Evolutionary conservation across 2,113 vertebrate genomes (phyloP), one percentile per base, ranked within the genome.

Genomic region (Mormyrus lacerda): DNA sequence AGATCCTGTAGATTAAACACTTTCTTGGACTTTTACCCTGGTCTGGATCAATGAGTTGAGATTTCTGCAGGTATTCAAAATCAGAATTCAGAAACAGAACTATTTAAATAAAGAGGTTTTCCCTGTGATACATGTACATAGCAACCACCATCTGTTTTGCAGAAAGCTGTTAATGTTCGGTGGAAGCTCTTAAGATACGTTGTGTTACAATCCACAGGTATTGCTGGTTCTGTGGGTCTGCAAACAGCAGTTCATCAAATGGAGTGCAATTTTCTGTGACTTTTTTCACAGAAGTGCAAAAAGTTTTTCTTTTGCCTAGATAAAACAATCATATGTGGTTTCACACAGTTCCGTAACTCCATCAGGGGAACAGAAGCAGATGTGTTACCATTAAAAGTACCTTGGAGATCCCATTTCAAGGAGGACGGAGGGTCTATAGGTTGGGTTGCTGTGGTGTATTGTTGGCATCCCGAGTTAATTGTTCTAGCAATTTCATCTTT

Each of bases 381-480:
- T 47, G 79, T 82, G 31, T 21, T 19, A 39, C 24, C 44, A 21
- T 55, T 8, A 58, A 27, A 31, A 51, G 76, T 24, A 3, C 48
- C 39, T 44, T 58, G 47, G 27, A 47, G 21, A 51, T 76, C 76
- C 45, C 45, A 47, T 85, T 89, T 15, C 44, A 51, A 27, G 39
- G 39, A 84, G 19, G 76, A 58, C 24, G 4, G 51, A 85, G n/a
- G 76, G 39, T 89, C 27, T 85, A 89, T 47, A 89, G 88, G 89
- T 90, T 55, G 69, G 55, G 89, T 42, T 89, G 83, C 79, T 39
- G 31, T 90, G 86, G 79, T 35, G 53, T 61, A 79, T 90, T 89
- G 73, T 87, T 89, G 73, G 73, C 89, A 88, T 89, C 73, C 88
- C 88, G 89, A 88, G 89, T 84, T 88, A 90, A 90, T 92, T 92